Evolutionary conservation across 2,888 invertebrate genomes (phyloP), one percentile per base, ranked within the genome.

Genomic region (Malthinus flaveolus): DNA sequence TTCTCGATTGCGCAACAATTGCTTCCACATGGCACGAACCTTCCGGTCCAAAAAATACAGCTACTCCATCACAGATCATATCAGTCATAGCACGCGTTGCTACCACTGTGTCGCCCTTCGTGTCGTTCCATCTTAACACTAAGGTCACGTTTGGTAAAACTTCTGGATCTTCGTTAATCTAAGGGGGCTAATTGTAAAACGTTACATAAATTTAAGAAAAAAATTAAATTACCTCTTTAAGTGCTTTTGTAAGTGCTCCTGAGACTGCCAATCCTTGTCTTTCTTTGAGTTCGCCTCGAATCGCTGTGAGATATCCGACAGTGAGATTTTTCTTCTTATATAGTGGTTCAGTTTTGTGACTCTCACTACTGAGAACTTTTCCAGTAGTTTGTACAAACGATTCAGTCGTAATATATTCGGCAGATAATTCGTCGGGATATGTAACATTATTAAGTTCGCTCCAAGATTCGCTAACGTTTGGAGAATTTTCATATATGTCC

Each of bases 11-110:
- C 15, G 97, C 91, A 51, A 97, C 89, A 70, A 93, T 92, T 51
- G 97, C 95, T 79, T 97, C 97, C n/a, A 95, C 93, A 73, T 89
- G 86, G 80, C 97, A 97, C 49, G 89, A 87, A 58, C 95, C 94
- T 80, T 97, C 97, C 1, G 97, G 96, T 3, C 97, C 97, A 77
- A 97, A 94, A 83, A 97, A 95, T 49, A 93, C 95, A 32, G 90
- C 87, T 53, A 95, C 93, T 49, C 92, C 91, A 54, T 89, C 85
- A 77, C 93, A 94, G 76, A 95, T 89, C 92, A 95, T 94, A 77
- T 95, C 89, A 32, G 93, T 93, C 79, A 96, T 86, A 68, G 89
- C 85, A 68, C 85, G 85, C 47, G 95, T 95, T 62, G 94, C 90
- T 66, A 85, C 81, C 71, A 93, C 88, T 45, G 93, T 92, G 70